Percentiles rank a stretch among this genome's conserved stretches.
Conservation (phyloP, 2,797 vertebrate species). For the Melopsittacus undulatus region DNA sequence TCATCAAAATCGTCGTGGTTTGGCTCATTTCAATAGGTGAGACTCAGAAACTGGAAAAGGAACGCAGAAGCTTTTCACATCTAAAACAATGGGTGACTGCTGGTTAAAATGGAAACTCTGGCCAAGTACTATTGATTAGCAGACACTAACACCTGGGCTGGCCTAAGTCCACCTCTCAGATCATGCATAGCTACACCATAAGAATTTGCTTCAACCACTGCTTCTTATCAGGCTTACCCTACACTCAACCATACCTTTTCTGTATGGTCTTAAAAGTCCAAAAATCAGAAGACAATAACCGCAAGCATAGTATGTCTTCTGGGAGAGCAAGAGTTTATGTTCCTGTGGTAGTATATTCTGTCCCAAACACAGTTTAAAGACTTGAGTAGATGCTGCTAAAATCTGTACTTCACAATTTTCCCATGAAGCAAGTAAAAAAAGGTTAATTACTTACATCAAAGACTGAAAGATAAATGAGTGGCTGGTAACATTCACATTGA, state of each 20-base stretch:
- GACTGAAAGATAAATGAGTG: not conserved
- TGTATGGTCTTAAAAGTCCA: not conserved
- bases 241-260: not conserved
- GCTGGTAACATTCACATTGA: not conserved
- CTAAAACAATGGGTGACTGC: not conserved
- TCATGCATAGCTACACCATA: not conserved
- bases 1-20: conserved; percentile 93
- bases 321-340: not conserved
- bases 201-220: not conserved
- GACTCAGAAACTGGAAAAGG: not conserved
- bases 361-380: not conserved
- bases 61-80: not conserved
- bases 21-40: conserved; percentile 96
- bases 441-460: not conserved
- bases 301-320: not conserved
- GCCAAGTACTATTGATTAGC: not conserved
- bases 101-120: not conserved
- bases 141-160: not conserved
- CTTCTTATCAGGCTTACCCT: not conserved
- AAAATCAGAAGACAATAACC: not conserved
- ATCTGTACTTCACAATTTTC: not conserved
- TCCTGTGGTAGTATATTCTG: not conserved
- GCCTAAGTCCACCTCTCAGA: not conserved
- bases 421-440: not conserved
- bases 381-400: not conserved